These are phyloP conservation scores for Oreochromis grahami DNA, from an alignment of 2,797 vertebrate genomes.

Conservation along the genomic window DNA sequence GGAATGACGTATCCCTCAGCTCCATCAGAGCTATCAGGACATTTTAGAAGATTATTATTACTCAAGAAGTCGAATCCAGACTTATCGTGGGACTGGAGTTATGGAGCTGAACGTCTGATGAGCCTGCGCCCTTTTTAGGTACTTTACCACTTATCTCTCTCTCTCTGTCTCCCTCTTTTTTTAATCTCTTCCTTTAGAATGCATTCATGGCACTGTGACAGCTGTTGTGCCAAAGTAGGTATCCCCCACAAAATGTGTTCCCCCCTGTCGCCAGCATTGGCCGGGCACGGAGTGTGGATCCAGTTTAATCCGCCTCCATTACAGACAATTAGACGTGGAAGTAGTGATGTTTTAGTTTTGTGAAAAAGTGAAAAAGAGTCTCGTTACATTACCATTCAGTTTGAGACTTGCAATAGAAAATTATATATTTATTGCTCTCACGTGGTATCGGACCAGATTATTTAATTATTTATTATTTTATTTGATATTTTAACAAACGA, in stretches of 20 bases:
- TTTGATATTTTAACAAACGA: background rate
- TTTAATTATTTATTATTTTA: no score
- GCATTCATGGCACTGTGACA: background rate
- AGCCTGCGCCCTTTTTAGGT: background rate
- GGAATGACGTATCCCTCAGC: background rate
- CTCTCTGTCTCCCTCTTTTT: background rate
- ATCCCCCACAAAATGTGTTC: background rate
- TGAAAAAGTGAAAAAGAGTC: background rate
- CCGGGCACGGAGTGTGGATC: background rate
- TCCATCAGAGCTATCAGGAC: background rate
- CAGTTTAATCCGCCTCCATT: background rate
- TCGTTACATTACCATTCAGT: background rate
- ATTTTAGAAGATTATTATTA: background rate
- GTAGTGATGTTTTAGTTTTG: background rate
- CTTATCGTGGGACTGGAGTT: background rate
- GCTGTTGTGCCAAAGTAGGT: accelerated
- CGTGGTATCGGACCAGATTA: background rate
- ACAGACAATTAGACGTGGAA: background rate
- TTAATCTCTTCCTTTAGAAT: background rate
- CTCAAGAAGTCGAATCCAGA: background rate
- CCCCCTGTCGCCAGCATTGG: background rate
- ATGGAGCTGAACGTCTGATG: background rate
- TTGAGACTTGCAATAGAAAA: accelerated
- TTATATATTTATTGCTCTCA: background rate
- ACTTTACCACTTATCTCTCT: background rate